A percentile compares a stretch with the other conserved stretches of the same genome.
Conservation (phyloP, 2,113 vertebrate genomes). For the Gila orcuttii region DNA sequence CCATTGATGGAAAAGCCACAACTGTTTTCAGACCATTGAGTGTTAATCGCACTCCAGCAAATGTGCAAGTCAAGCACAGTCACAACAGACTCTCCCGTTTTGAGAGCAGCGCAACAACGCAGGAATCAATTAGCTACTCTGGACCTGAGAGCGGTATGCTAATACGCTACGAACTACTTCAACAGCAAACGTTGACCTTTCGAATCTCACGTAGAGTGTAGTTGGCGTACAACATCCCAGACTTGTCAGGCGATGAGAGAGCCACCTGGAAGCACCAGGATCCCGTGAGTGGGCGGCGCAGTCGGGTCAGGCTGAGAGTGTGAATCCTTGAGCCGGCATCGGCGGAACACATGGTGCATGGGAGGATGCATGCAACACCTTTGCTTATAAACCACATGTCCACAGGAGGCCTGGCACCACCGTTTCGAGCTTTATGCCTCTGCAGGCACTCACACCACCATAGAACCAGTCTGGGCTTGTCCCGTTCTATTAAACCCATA, state of each 20-base stretch:
- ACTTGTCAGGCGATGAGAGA: not conserved
- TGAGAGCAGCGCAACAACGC: not conserved
- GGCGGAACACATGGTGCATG: conserved; percentile 46
- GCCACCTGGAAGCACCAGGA: conserved; percentile 21
- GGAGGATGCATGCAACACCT: conserved; percentile 40
- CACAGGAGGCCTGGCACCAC: conserved; percentile 9
- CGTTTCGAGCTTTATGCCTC: not conserved
- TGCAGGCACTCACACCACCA: not conserved
- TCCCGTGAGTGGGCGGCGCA: conserved; percentile 20
- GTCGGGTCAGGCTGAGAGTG: conserved; percentile 15
- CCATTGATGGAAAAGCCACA: not conserved
- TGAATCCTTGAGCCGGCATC: conserved; percentile 21
- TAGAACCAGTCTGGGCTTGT: conserved; percentile 7
- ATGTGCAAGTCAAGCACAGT: conserved; percentile 1
- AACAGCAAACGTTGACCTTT: not conserved
- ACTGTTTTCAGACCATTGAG: not conserved
- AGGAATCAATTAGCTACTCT: not conserved
- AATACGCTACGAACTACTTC: not conserved
- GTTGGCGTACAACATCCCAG: not conserved
- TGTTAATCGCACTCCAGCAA: not conserved
- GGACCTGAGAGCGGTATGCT: not conserved
- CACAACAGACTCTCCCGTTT: not conserved
- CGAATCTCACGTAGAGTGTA: not conserved
- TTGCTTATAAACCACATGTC: conserved; percentile 39
- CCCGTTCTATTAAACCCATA: not conserved